phyloP scores from a whole-genome alignment of 2,888 invertebrate species.

The Cantharis nigra region DNA sequence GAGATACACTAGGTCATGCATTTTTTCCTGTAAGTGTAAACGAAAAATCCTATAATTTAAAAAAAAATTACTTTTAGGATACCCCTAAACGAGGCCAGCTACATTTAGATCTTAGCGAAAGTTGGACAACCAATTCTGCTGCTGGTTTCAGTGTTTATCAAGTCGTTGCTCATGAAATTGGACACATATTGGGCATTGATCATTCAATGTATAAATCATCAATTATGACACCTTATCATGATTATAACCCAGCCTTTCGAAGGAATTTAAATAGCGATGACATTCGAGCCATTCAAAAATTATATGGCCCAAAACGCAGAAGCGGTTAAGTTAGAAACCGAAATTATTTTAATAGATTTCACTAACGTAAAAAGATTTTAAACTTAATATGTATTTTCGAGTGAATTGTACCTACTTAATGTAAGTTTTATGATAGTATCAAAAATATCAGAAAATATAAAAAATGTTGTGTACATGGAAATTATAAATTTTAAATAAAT shows the following conservation, averaged over 20 bases:
- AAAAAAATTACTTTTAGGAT: not conserved
- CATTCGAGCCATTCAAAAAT: not conserved
- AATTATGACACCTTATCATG: not conserved
- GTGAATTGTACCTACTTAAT: no score
- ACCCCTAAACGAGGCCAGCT: rapidly evolving
- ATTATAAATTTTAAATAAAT: no score
- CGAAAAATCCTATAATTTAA: not conserved
- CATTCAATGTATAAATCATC: not conserved
- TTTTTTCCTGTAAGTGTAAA: not conserved
- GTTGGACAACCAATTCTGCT: not conserved
- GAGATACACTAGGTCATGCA: not conserved
- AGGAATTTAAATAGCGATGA: not conserved
- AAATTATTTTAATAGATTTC: no score
- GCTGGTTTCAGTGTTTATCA: not conserved
- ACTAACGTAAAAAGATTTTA: no score
- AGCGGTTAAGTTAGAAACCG: no score
- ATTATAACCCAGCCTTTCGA: not conserved
- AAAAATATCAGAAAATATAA: no score
- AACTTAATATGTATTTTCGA: no score
- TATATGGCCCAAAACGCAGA: not conserved
- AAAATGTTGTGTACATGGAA: no score
- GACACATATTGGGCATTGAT: not conserved
- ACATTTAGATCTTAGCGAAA: not conserved
- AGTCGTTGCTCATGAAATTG: not conserved
- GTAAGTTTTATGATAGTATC: no score